A percentile compares a stretch with the other conserved stretches of the same genome.
Conservation (phyloP, 2,888 invertebrate species). For the Silvanus unidentatus region DNA sequence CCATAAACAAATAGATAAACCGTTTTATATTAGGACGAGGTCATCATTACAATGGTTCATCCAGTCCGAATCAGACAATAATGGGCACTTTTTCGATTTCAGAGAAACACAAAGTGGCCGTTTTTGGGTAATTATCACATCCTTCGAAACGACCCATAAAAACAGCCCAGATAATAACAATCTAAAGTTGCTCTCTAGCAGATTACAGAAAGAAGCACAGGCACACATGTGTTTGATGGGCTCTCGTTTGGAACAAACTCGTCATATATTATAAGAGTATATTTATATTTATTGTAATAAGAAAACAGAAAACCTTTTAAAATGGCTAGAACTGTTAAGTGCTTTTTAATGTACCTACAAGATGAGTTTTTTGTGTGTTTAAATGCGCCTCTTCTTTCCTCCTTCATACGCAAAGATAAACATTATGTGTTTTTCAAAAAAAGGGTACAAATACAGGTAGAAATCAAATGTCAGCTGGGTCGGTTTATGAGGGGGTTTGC, state of each 20-base stretch:
- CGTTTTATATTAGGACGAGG: too few relatives aligned
- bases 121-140: conserved; percentile 29
- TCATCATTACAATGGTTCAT: background rate
- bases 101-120: conserved; percentile 16
- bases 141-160: conserved; percentile 9
- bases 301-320: conserved; percentile 36
- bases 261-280: conserved; percentile 30
- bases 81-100: too few relatives aligned
- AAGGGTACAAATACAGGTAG: too few relatives aligned
- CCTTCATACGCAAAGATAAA: conserved; percentile 8
- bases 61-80: background rate
- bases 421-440: too few relatives aligned
- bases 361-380: too few relatives aligned
- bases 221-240: conserved; percentile 21
- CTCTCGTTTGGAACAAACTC: conserved; percentile 23
- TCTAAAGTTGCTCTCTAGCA: too few relatives aligned
- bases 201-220: background rate
- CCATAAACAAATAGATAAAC: too few relatives aligned
- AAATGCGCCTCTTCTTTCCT: conserved; percentile 28
- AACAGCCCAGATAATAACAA: too few relatives aligned
- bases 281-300: conserved; percentile 16
- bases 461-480: too few relatives aligned
- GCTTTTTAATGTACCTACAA: conserved; percentile 39
- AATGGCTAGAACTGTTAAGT: conserved; percentile 38
- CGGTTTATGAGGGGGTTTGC: too few relatives aligned